Evolutionary conservation across 2,888 invertebrate genomes (phyloP), one percentile per base, ranked within the genome.

Genomic region (Agrenia bidenticulata): DNA sequence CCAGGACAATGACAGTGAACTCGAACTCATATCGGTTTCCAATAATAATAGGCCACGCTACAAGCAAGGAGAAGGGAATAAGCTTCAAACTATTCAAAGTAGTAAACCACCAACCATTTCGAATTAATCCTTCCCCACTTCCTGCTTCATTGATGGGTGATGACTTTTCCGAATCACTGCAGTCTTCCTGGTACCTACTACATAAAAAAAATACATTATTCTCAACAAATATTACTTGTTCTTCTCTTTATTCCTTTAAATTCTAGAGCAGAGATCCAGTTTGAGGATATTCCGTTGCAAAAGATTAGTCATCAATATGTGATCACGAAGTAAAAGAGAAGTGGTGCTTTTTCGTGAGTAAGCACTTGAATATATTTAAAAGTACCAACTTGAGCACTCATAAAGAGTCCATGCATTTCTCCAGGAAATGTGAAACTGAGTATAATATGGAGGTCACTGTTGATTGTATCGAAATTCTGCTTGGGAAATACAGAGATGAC

Each of bases 121-220:
- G 74, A 73, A 75, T 73, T 66, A 75, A 69, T 61, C 68, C 73
- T 70, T 73, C 73, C 61, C 73, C 73, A 75, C 73, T 74, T 73
- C 74, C 76, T 71, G 69, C 73, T 70, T 76, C 76, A 73, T 76
- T 72, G 69, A 71, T 74, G 72, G 74, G 76, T 51, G 66, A 66
- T 66, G 75, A 75, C 66, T 73, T 75, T 67, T 74, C 74, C 50
- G 74, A 74, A 69, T 75, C 74, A 64, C 73, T 73, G 63, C 76
- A 75, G 67, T 76, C 76, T 70, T 76, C 76, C 27, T 74, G 76
- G 65, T 75, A 76, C 55, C 76, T 73, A 63, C 76, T 76, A 70
- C 56, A 69, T 11, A 32, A 4, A 19, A 51, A 9, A 51, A 11
- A 7, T 23, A 23, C 24, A 51, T 51, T 51, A 51, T 51, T 32